Evolutionary conservation across 2,113 vertebrate species (phyloP), one percentile per base, ranked within the genome.

Genomic region (Barbus barbus): DNA sequence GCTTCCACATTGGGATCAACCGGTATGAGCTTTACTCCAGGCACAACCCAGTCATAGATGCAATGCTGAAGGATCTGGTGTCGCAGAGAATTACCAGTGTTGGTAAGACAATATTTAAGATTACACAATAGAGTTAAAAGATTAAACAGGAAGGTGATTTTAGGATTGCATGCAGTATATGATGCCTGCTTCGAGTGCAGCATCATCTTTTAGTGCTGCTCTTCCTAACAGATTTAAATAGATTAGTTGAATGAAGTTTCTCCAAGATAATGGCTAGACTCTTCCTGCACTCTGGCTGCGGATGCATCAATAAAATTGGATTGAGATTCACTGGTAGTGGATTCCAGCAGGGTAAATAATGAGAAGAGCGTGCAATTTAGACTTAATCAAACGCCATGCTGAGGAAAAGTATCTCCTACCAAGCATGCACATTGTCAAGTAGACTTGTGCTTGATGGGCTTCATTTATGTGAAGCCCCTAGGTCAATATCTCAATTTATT

Each of bases 1-100:
- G 96, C 88, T 99, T 99, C 93, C 98, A 99, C 93, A 96, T 98
- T 71, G 97, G 97, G 89, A 99, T 99, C 90, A 99, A 99, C 92
- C 96, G 97, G 22, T 97, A 98, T 0, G 98, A 99, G 92, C 87
- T 99, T 69, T 99, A 99, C 91, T 96, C 97, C 85, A 94, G 96
- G 78, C 94, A 96, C 87, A 97, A 96, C 89, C 96, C 96, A 0
- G 96, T 96, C 60, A 95, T 99, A 46, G 96, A 97, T 2, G 96
- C 95, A 11, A 94, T 99, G 83, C 95, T 99, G 13, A 96, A 93
- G 73, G 98, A 99, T 91, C 95, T 99, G 61, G 90, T 95, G 86
- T 91, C 92, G 31, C 98, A 99, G 91, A 96, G 92, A 92, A 98
- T 99, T 91, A 99, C 97, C 84, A 99, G 97, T 5, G 97, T 99